phyloP scores from a whole-genome alignment of 2,888 invertebrate species.

The Andricus curvator region DNA sequence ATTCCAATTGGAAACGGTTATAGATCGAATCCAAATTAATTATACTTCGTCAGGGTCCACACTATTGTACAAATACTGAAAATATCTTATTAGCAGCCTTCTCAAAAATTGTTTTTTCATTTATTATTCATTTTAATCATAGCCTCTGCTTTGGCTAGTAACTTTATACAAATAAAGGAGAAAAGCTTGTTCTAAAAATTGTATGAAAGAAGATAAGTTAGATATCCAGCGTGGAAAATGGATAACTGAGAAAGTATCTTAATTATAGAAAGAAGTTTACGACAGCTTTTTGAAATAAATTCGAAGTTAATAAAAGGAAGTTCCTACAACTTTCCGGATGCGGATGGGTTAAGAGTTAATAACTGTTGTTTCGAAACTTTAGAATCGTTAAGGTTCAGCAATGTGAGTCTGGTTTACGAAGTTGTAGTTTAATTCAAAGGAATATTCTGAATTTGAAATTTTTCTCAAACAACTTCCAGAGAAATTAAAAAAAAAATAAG shows the following conservation, averaged over 20 bases:
- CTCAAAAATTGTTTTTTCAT: too few relatives aligned
- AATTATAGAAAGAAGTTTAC: slow-evolving; percentile 2
- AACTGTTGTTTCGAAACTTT: slow-evolving; percentile 5
- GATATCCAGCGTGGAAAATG: not conserved
- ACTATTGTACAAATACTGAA: too few relatives aligned
- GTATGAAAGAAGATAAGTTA: not conserved
- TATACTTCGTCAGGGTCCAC: too few relatives aligned
- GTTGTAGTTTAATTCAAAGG: not conserved
- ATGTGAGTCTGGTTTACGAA: not conserved
- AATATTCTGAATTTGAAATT: not conserved
- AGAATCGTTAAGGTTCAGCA: slow-evolving; percentile 1
- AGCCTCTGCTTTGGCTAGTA: too few relatives aligned
- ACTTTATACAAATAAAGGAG: too few relatives aligned
- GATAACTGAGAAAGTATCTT: slow-evolving; percentile 1
- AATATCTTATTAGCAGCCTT: too few relatives aligned
- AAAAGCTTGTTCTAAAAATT: too few relatives aligned
- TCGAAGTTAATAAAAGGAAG: not conserved
- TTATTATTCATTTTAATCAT: too few relatives aligned
- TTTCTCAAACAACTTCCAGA: not conserved
- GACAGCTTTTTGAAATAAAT: slow-evolving; percentile 1
- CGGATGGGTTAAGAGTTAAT: slow-evolving; percentile 2
- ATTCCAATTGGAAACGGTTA: too few relatives aligned
- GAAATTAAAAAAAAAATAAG: not conserved
- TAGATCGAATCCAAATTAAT: too few relatives aligned
- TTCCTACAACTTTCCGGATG: not conserved